These are phyloP conservation scores for Macrophya annulata DNA, from an alignment of 2,888 invertebrate genomes.

Conservation along the genomic window DNA sequence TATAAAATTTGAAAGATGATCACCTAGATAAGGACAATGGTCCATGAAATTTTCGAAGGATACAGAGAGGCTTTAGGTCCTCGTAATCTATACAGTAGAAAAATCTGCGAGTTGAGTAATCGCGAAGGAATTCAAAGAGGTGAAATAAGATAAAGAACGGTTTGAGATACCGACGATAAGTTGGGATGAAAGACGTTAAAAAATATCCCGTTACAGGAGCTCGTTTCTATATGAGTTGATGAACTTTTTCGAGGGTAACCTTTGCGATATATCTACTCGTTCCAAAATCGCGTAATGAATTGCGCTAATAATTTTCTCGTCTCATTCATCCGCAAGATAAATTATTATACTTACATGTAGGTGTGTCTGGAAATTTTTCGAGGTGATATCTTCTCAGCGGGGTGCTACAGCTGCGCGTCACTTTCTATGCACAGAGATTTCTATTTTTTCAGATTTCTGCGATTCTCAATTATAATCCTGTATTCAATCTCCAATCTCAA, in stretches of 20 bases:
- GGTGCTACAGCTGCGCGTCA: neutral
- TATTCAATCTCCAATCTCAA: neutral
- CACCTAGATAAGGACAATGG: conserved; percentile 12
- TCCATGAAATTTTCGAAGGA: neutral
- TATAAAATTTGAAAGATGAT: conserved; percentile 14
- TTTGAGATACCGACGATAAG: neutral
- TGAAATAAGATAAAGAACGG: neutral
- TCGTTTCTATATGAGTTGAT: neutral
- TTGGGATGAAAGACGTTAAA: neutral
- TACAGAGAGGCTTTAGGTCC: neutral
- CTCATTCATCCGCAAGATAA: neutral
- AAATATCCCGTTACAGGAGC: neutral
- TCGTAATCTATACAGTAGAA: conserved; percentile 7
- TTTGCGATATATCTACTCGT: neutral
- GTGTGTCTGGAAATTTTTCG: neutral
- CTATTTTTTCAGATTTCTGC: too few species aligned
- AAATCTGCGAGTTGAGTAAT: neutral
- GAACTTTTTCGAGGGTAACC: neutral
- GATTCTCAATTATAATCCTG: neutral
- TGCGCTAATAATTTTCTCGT: too few species aligned
- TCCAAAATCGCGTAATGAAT: neutral
- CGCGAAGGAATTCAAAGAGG: neutral
- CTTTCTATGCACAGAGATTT: neutral
- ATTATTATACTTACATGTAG: neutral
- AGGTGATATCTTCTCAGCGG: neutral